These are phyloP conservation scores for Drosophila prosaltans DNA, from an alignment of 1,140 invertebrate genomes.

Conservation along the genomic window DNA sequence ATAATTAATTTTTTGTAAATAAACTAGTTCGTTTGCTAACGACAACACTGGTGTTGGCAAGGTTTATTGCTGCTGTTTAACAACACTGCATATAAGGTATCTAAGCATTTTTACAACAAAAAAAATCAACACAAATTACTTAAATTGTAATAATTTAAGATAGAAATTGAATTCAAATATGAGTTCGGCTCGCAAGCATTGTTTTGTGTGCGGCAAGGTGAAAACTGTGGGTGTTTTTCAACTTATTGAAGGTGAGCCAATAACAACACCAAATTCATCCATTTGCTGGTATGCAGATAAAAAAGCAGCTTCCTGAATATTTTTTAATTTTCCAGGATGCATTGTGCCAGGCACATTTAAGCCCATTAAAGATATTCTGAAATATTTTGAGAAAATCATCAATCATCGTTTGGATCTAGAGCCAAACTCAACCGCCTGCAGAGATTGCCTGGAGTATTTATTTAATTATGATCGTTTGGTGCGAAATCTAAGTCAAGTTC, in stretches of 20 bases:
- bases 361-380: conserved; percentile 66
- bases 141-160: conserved; percentile 10
- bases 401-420: conserved; percentile 59
- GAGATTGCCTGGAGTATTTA: conserved; percentile 63
- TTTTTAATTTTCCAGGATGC: conserved; percentile 48
- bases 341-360: conserved; percentile 71
- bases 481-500: conserved; percentile 64
- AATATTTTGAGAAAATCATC: conserved; percentile 68
- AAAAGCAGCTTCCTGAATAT: background rate
- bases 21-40: background rate
- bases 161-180: conserved; percentile 23
- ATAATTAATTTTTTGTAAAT: too few relatives aligned
- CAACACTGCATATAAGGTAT: background rate
- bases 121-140: conserved; percentile 44
- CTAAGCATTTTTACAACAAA: conserved; percentile 22
- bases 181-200: conserved; percentile 58
- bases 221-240: conserved; percentile 68
- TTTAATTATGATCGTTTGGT: conserved; percentile 67
- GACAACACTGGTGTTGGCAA: background rate
- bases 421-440: conserved; percentile 55
- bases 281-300: background rate
- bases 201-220: conserved; percentile 66
- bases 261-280: background rate
- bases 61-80: background rate
- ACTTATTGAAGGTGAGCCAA: conserved; percentile 57